These are phyloP conservation scores for Colaptes auratus DNA, from an alignment of 2,113 vertebrate genomes.

Conservation along the genomic window DNA sequence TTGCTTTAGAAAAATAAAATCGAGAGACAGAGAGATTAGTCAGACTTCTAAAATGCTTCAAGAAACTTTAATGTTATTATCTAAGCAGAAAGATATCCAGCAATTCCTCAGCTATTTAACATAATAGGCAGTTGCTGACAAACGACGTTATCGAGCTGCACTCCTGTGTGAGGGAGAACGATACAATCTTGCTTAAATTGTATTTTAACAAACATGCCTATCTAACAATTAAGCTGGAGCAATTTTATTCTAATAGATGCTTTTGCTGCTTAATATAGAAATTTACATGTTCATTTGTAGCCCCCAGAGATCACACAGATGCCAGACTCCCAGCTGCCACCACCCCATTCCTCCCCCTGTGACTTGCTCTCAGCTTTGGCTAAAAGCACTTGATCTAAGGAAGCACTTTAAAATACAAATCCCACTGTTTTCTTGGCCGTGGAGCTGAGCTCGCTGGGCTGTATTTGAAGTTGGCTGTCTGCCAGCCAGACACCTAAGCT, in stretches of 20 bases:
- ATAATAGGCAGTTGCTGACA: conserved; percentile 73
- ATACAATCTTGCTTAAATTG: conserved; percentile 56
- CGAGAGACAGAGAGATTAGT: conserved; percentile 67
- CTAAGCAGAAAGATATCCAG: conserved; percentile 73
- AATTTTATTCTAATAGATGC: conserved; percentile 66
- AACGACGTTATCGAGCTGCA: conserved; percentile 29
- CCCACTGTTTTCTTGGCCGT: conserved; percentile 26
- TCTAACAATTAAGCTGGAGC: conserved; percentile 69
- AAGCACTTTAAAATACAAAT: conserved; percentile 58
- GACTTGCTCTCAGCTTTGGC: conserved; percentile 40
- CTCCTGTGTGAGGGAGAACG: conserved; percentile 56
- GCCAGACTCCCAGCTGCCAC: conserved; percentile 45
- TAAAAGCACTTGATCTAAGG: not conserved
- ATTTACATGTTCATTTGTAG: conserved; percentile 69
- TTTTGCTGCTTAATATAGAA: conserved; percentile 72
- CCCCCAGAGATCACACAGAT: conserved; percentile 66
- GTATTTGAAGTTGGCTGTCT: not conserved
- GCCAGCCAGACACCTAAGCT: conserved; percentile 68
- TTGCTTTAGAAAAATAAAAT: conserved; percentile 67
- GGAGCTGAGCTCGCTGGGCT: conserved; percentile 46
- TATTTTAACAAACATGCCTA: conserved; percentile 73
- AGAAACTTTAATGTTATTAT: conserved; percentile 65
- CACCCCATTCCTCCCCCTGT: conserved; percentile 13
- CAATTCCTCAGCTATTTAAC: conserved; percentile 64
- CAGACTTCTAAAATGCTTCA: conserved; percentile 69